Conservation (phyloP, 1,140 invertebrate species). For the Euglossa dilemma region DNA sequence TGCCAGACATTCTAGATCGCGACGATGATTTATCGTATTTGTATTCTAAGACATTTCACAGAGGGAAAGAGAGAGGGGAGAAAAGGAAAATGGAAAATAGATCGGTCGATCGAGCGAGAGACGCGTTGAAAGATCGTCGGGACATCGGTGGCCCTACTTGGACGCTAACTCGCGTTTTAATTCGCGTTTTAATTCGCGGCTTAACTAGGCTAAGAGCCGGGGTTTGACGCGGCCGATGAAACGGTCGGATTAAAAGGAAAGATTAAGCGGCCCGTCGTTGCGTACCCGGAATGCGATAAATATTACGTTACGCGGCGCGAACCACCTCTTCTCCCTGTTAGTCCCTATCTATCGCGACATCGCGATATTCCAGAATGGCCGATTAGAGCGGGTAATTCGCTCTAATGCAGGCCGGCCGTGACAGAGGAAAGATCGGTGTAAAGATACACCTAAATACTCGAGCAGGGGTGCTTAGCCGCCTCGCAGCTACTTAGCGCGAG, state of each 20-base stretch:
- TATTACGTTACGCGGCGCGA: neutral
- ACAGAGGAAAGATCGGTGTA: conserved; percentile 26
- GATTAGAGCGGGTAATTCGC: conserved; percentile 32
- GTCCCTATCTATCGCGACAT: conserved; percentile 14
- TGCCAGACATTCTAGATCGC: neutral
- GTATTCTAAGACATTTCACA: neutral
- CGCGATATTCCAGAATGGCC: conserved; percentile 28
- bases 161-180: no score
- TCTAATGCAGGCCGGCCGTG: neutral
- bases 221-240: no score
- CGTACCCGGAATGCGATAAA: neutral
- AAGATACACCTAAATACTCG: conserved; percentile 37
- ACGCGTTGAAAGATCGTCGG: no score
- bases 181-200: no score
- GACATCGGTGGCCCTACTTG: no score
- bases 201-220: neutral
- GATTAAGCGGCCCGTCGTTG: conserved; percentile 10
- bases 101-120: neutral
- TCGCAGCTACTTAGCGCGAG: neutral
- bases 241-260: neutral
- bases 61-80: no score
- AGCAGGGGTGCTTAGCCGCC: neutral
- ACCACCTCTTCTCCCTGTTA: neutral
- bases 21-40: neutral
- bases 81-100: no score